Evolutionary conservation across 1,140 invertebrate species (phyloP).

Genomic region (Polyergus mexicanus): DNA sequence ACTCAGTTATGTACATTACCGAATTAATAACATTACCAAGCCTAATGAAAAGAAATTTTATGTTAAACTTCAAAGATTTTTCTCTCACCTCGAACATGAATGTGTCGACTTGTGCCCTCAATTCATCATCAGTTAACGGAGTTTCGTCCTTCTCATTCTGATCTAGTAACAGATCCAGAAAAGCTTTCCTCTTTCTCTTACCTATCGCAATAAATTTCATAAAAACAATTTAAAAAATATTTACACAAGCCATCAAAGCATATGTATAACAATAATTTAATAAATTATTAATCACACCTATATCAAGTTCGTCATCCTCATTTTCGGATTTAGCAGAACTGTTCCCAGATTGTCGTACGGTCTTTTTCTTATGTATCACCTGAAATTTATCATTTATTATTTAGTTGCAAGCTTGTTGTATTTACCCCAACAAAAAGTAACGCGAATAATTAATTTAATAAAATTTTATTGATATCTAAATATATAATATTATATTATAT

Average conservation of each 20-base stretch:
- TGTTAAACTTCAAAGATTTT: constrained; percentile 28
- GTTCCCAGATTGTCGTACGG: constrained; percentile 11
- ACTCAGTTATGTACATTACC: too few species aligned
- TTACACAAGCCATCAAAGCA: background rate
- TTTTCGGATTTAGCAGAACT: background rate
- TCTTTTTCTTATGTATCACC: constrained; percentile 54
- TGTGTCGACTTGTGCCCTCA: constrained; percentile 91
- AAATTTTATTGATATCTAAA: background rate
- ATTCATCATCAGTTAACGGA: constrained; percentile 89
- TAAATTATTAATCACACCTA: background rate
- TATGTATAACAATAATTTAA: constrained; percentile 7
- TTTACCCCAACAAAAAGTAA: background rate
- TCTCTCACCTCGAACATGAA: constrained; percentile 92
- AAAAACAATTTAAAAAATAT: background rate
- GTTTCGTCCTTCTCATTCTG: constrained; percentile 86
- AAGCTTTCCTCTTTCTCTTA: constrained; percentile 85
- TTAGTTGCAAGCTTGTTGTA: background rate
- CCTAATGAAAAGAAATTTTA: background rate
- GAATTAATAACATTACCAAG: background rate
- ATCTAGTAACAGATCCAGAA: constrained; percentile 91
- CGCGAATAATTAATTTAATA: background rate
- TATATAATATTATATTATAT: too few species aligned
- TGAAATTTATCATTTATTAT: constrained; percentile 7
- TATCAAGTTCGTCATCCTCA: constrained; percentile 20
- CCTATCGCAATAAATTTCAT: constrained; percentile 73